phyloP scores from a whole-genome alignment of 2,113 vertebrate genomes.

The Phalacrocorax carbo region DNA sequence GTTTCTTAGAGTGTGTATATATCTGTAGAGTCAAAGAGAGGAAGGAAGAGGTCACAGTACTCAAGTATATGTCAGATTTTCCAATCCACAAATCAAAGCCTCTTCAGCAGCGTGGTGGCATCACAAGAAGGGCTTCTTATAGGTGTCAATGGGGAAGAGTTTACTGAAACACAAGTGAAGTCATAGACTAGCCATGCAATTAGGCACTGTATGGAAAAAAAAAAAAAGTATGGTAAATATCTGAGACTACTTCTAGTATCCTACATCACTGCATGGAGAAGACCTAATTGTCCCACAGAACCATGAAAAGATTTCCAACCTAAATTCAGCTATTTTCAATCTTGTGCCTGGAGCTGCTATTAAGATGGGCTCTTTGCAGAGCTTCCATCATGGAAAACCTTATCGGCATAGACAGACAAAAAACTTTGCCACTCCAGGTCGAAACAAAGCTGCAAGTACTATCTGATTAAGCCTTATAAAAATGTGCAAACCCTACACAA shows the following conservation, averaged over 20 bases:
- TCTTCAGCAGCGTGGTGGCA: not conserved
- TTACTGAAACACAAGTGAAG: not conserved
- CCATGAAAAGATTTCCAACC: not conserved
- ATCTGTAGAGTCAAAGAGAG: not conserved
- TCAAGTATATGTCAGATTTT: not conserved
- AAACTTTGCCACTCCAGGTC: not conserved
- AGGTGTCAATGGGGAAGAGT: not conserved
- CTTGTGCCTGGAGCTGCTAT: not conserved
- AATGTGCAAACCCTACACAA: not conserved
- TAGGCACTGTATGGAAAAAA: not conserved
- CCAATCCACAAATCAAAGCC: not conserved
- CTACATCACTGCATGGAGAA: not conserved
- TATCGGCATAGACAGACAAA: not conserved
- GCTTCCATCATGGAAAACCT: not conserved
- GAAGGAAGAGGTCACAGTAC: not conserved
- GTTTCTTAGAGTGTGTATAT: not conserved
- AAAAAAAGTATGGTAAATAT: not conserved
- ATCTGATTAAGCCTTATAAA: not conserved
- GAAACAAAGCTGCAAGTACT: not conserved
- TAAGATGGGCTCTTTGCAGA: not conserved
- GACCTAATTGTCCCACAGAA: not conserved
- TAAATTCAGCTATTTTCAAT: not conserved
- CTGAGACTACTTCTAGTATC: not conserved
- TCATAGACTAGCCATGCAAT: not conserved
- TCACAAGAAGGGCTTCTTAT: not conserved